These are phyloP conservation scores for Gymnosoma rotundatum DNA, from an alignment of 2,888 invertebrate genomes.

Conservation along the genomic window DNA sequence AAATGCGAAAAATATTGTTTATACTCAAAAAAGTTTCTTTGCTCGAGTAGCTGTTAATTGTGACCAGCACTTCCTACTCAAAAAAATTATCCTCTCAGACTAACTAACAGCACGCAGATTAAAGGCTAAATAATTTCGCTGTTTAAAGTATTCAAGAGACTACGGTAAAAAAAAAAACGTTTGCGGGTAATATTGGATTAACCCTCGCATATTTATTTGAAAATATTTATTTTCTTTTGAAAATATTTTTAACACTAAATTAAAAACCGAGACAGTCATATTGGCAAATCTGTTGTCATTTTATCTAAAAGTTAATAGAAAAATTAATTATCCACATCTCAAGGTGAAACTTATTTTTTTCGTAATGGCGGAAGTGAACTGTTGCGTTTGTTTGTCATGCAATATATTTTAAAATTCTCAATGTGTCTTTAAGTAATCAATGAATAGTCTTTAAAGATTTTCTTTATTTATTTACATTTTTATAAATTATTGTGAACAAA, in stretches of 20 bases:
- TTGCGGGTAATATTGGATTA: too few relatives aligned
- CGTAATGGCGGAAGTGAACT: conserved; percentile 35
- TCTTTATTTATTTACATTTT: conserved; percentile 18
- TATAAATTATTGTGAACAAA: neutral
- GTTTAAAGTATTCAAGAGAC: too few relatives aligned
- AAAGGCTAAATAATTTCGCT: too few relatives aligned
- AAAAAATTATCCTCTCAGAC: too few relatives aligned
- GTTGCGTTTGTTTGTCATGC: conserved; percentile 28
- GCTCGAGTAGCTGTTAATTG: too few relatives aligned
- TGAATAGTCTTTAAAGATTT: conserved; percentile 11
- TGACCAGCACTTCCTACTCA: too few relatives aligned
- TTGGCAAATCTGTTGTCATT: conserved; percentile 4
- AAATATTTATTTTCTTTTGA: neutral
- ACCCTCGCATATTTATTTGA: neutral
- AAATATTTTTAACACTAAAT: neutral
- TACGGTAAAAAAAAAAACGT: too few relatives aligned
- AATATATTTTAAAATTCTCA: conserved; percentile 32
- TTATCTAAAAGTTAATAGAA: neutral
- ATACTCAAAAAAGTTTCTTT: too few relatives aligned
- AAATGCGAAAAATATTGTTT: too few relatives aligned
- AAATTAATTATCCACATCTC: neutral
- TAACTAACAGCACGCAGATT: too few relatives aligned
- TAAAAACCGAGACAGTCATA: neutral
- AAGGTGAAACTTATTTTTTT: conserved; percentile 22
- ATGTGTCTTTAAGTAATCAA: neutral